A percentile compares a stretch with the other conserved stretches of the same genome.
phyloP scores from a whole-genome alignment of 2,113 vertebrate genomes.

The Dromiciops gliroides region DNA sequence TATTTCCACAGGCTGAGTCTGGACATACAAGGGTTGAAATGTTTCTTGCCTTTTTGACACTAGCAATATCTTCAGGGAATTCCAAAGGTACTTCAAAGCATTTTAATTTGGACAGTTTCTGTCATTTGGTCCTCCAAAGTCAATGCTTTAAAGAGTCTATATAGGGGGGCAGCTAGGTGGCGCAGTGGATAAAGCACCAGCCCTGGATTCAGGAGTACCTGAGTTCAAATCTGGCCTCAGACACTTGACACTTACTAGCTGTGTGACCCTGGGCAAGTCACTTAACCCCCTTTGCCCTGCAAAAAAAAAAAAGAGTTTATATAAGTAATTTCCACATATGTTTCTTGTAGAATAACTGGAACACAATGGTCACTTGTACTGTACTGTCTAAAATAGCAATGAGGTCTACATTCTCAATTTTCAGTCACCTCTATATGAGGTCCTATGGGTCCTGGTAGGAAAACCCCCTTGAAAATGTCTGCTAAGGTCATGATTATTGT shows the following conservation, averaged over 20 bases:
- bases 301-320: neutral
- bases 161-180: too few relatives aligned
- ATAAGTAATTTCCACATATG: neutral
- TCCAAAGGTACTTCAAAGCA: neutral
- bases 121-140: neutral
- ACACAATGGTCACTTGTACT: neutral
- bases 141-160: neutral
- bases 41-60: too few relatives aligned
- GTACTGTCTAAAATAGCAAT: neutral
- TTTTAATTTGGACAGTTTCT: neutral
- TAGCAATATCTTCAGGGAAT: too few relatives aligned
- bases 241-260: too few relatives aligned
- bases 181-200: too few relatives aligned
- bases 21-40: too few relatives aligned
- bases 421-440: neutral
- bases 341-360: neutral
- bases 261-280: too few relatives aligned
- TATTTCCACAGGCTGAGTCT: too few relatives aligned
- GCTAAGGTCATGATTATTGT: neutral
- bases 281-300: too few relatives aligned
- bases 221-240: too few relatives aligned
- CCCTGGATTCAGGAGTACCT: too few relatives aligned
- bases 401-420: neutral
- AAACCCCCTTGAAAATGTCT: neutral
- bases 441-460: neutral